A percentile compares a stretch with the other conserved stretches of the same genome.
phyloP scores from a whole-genome alignment of 2,888 invertebrate genomes.

The Drosophila falleni region DNA sequence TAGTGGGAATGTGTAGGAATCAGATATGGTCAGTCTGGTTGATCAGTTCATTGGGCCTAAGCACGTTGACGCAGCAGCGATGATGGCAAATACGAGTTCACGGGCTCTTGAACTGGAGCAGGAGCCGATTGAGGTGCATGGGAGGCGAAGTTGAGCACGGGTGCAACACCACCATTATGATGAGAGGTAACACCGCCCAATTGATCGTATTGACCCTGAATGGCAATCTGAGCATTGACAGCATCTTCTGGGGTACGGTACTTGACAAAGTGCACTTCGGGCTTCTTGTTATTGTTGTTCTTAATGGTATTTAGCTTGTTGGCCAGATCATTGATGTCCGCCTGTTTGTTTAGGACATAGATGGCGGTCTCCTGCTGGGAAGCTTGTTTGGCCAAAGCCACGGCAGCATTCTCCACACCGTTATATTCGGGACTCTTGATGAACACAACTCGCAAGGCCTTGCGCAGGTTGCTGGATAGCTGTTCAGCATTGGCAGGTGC shows the following conservation, averaged over 20 bases:
- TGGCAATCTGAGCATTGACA: conserved; percentile 78
- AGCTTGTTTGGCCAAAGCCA: conserved; percentile 74
- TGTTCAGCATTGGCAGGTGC: conserved; percentile 66
- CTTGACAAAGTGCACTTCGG: conserved; percentile 83
- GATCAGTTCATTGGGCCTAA: conserved; percentile 43
- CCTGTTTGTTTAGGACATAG: conserved; percentile 82
- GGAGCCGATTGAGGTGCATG: conserved; percentile 48
- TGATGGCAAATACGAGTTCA: conserved; percentile 71
- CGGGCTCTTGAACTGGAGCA: conserved; percentile 45
- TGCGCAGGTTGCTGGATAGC: conserved; percentile 60
- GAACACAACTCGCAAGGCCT: conserved; percentile 83
- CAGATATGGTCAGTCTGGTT: conserved; percentile 40
- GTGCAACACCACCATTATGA: conserved; percentile 79
- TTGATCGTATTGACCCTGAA: conserved; percentile 81
- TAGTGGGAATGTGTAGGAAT: conserved; percentile 47
- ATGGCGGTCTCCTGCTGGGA: conserved; percentile 82
- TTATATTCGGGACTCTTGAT: conserved; percentile 84
- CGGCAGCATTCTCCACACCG: conserved; percentile 78
- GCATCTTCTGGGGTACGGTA: conserved; percentile 83
- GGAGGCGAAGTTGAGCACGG: conserved; percentile 80
- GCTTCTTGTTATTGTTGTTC: conserved; percentile 72
- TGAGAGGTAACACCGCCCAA: conserved; percentile 70
- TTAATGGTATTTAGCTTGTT: conserved; percentile 73
- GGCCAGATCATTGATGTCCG: conserved; percentile 75
- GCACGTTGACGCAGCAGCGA: conserved; percentile 69